These are phyloP conservation scores for Pavo muticus DNA, from an alignment of 2,113 vertebrate species.

Conservation along the genomic window DNA sequence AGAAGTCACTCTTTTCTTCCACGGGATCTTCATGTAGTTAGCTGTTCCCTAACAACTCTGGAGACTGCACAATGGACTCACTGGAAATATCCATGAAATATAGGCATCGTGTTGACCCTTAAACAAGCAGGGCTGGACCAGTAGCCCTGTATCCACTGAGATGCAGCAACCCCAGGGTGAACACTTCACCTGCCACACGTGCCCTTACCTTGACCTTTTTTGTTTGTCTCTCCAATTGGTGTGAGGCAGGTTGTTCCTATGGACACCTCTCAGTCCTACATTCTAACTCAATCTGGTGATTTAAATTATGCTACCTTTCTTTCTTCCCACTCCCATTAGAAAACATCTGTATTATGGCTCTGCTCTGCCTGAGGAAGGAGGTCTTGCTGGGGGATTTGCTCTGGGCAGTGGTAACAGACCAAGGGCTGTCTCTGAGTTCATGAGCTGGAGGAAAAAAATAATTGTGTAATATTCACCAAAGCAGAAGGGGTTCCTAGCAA, in stretches of 20 bases:
- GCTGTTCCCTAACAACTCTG: not conserved
- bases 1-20: not conserved
- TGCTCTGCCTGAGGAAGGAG: not conserved
- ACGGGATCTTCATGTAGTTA: not conserved
- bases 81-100: not conserved
- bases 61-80: not conserved
- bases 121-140: not conserved
- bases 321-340: not conserved
- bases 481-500: not conserved
- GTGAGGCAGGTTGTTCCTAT: not conserved
- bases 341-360: not conserved
- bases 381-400: not conserved
- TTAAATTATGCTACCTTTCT: not conserved
- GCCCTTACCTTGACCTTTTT: not conserved
- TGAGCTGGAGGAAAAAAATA: not conserved
- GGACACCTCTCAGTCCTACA: not conserved
- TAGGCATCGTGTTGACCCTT: rapidly evolving
- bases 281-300: not conserved
- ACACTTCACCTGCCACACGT: not conserved
- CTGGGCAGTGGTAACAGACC: not conserved
- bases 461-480: not conserved
- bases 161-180: rapidly evolving
- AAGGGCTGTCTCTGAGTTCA: not conserved
- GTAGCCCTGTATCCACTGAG: not conserved
- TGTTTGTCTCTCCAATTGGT: not conserved